A percentile compares a stretch with the other conserved stretches of the same genome.
These are phyloP conservation scores for Drosophila lacicola DNA, from an alignment of 2,888 invertebrate genomes.

Conservation along the genomic window DNA sequence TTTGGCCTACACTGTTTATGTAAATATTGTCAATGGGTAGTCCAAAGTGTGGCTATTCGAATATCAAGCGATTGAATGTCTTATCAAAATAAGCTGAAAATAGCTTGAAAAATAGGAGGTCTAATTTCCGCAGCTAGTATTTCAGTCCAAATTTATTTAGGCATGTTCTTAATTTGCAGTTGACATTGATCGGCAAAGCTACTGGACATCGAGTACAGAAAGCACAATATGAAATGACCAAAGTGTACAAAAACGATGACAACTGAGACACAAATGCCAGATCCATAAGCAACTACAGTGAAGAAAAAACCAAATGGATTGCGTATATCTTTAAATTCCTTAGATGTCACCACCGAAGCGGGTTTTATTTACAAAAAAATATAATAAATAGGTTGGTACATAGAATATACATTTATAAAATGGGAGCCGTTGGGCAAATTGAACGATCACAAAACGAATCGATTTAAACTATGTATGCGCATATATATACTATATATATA, in stretches of 20 bases:
- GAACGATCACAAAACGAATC: slow-evolving; percentile 47
- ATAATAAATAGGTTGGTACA: slow-evolving; percentile 52
- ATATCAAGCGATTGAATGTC: slow-evolving; percentile 11
- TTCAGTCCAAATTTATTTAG: slow-evolving; percentile 8
- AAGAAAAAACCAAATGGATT: slow-evolving; percentile 47
- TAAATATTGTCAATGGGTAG: slow-evolving; percentile 24
- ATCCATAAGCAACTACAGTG: slow-evolving; percentile 28
- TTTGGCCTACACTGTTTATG: slow-evolving; percentile 10
- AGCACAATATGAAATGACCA: slow-evolving; percentile 26
- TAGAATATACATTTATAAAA: slow-evolving; percentile 31
- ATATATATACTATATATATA: slow-evolving; percentile 13
- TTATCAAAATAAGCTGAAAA: slow-evolving; percentile 30
- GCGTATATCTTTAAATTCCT: slow-evolving; percentile 42
- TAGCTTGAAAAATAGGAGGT: not conserved
- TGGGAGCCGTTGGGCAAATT: slow-evolving; percentile 14
- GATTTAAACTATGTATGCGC: slow-evolving; percentile 2
- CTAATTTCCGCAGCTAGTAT: slow-evolving; percentile 25
- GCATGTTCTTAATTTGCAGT: slow-evolving; percentile 3
- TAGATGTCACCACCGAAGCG: slow-evolving; percentile 34
- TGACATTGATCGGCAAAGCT: slow-evolving; percentile 25
- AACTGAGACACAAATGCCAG: slow-evolving; percentile 18
- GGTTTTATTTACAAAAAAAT: slow-evolving; percentile 67
- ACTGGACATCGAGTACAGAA: slow-evolving; percentile 20
- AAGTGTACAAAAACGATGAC: slow-evolving; percentile 20
- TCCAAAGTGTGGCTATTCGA: slow-evolving; percentile 3